Evolutionary conservation across 2,888 invertebrate genomes (phyloP), one percentile per base, ranked within the genome.

Genomic region (Xestia ashworthii): DNA sequence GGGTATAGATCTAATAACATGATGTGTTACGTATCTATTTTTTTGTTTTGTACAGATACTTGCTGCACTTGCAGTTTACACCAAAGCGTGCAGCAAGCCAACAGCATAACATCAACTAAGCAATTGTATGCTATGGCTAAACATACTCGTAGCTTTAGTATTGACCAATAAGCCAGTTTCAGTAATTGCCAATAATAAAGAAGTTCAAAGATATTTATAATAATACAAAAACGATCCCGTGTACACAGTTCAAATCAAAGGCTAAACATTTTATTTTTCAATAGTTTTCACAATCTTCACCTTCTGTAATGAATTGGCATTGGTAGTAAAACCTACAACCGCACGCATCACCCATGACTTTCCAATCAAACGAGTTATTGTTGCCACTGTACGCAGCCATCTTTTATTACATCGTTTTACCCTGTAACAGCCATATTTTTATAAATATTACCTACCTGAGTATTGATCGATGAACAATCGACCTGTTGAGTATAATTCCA

Each of bases 401-500:
- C 14, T 71, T 48, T 44, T 65, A 50, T 64, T 64, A 58, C 25
- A 50, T 38, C 14, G 38, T 32, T 9, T 38, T 9, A 0, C 9
- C 3, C 32, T 32, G 6, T 25, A 60, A 65, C 32, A 22, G 41
- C 14, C 9, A 32, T 72, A 50, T 53, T 58, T 46, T 48, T 22
- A 11, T 38, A 38, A 38, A 62, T 44, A 78, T 38, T 38, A 71
- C 53, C 19, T 38, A 71, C 53, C 19, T 65, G 50, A 8, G 25
- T 58, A 58, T 65, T 65, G 76, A 80, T 82, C 38, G 55, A 82
- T 69, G 62, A 82, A 65, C 25, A 25, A 80, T 80, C 44, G 71
- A 74, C 84, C 70, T 83, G 82, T 83, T 76, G 82, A 80, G 70
- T 73, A 53, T 55, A n/a, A 50, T 74, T 25, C 55, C 32, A 16